Evolutionary conservation across 30 jellyfish, hydroid and myxozoan genomes (phyloP), one percentile per base, ranked within the genome.

Genomic region (Mastigias papua): DNA sequence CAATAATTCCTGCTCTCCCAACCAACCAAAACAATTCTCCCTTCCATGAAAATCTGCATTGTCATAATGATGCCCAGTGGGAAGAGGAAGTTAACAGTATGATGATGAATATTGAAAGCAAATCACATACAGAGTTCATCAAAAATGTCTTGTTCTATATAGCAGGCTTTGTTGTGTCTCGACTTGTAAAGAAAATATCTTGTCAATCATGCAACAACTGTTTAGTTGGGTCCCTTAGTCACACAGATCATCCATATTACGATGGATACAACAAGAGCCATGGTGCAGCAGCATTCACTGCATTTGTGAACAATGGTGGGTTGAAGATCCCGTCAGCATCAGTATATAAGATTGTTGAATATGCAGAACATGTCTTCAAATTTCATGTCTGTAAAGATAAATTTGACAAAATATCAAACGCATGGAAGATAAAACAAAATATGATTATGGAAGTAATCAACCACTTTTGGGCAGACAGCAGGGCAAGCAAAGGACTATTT

Each of bases 211-310:
- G 87, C 73, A 29, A 60, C n/a, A 29, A 73, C 13, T n/a, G 89
- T 34, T 58, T 84, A 19, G 20, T 73, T 84, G 93, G 93, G 13
- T 57, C 87, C 4, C 25, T 35, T 4, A 57, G 23, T 1, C 25
- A 34, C 9, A 42, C 88, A 4, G 81, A 84, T 54, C 93, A 84
- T 73, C 26, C 67, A 15, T 82, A 82, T 33, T 82, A 25, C 21
- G n/a, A 3, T 30, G 67, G 76, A 10, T 37, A 48, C 37, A 48
- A 42, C 29, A 33, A 82, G 25, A 30, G 26, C 23, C 76, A 66
- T 23, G 92, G 92, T 2, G 65, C 93, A 49, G 93, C 93, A 4
- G 93, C 93, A 6, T 84, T 84, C 61, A 84, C 93, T 10, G 70
- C 93, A 84, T 84, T 84, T 72, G 81, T 69, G 9, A 84, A 72